phyloP scores from a whole-genome alignment of 2,888 invertebrate genomes.

The Diogma glabrata region DNA sequence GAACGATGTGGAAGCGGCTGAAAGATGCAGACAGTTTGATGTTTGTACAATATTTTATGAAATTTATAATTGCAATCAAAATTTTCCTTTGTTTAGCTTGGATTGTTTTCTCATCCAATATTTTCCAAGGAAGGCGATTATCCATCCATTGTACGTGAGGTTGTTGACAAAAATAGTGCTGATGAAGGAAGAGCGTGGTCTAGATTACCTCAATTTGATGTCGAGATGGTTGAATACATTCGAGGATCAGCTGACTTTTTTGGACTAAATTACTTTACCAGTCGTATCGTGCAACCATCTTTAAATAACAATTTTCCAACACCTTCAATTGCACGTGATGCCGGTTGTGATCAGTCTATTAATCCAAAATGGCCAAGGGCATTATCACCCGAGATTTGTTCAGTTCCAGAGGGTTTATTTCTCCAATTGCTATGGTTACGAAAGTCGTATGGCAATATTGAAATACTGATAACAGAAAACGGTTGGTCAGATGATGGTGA shows the following conservation, averaged over 20 bases:
- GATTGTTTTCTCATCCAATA: constrained; percentile 31
- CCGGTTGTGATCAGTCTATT: neutral
- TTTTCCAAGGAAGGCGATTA: constrained; percentile 27
- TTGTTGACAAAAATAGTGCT: constrained; percentile 26
- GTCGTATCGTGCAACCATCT: constrained; percentile 18
- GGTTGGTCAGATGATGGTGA: constrained; percentile 6
- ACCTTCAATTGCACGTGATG: neutral
- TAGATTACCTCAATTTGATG: constrained; percentile 20
- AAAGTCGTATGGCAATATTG: neutral
- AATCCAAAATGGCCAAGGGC: neutral
- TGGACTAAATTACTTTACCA: constrained; percentile 28
- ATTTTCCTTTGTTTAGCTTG: too few species aligned
- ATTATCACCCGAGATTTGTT: neutral
- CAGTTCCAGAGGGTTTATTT: neutral
- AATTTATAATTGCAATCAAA: too few species aligned
- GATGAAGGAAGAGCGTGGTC: constrained; percentile 27
- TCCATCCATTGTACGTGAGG: constrained; percentile 27
- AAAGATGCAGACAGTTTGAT: constrained; percentile 24
- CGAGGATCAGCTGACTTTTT: constrained; percentile 26
- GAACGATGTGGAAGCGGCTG: constrained; percentile 11
- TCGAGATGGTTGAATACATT: neutral
- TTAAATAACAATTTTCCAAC: neutral
- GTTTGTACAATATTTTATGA: too few species aligned
- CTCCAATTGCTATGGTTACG: neutral
- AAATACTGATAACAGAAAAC: neutral